Conservation (phyloP, 2,113 vertebrate species). For the Triplophysa dalaica region DNA sequence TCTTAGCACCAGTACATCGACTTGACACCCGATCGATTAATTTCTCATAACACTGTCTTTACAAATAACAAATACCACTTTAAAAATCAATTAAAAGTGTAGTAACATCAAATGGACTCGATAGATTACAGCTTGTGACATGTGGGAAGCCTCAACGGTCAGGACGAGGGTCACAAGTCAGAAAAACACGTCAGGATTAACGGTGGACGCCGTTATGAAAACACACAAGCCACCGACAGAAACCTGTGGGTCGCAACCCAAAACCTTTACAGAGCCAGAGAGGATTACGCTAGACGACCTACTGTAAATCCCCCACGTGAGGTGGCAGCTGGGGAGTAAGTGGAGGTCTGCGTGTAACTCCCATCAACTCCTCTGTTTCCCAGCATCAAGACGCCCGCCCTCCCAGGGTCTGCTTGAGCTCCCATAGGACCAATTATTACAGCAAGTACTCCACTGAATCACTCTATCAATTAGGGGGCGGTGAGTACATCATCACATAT, state of each 20-base stretch:
- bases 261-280: slow-evolving; percentile 71
- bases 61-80: slow-evolving; percentile 76
- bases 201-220: slow-evolving; percentile 72
- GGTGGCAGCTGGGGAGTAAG: slow-evolving; percentile 61
- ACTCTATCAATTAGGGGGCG: slow-evolving; percentile 97
- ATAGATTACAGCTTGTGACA: slow-evolving; percentile 75
- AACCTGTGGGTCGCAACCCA: slow-evolving; percentile 73
- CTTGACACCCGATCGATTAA: slow-evolving; percentile 61
- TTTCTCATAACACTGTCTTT: slow-evolving; percentile 65
- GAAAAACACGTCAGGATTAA: slow-evolving; percentile 72
- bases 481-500: slow-evolving; percentile 97
- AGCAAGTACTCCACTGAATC: slow-evolving; percentile 90
- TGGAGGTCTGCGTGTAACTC: slow-evolving; percentile 65
- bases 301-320: slow-evolving; percentile 69
- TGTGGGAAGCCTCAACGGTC: slow-evolving; percentile 76
- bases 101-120: slow-evolving; percentile 74
- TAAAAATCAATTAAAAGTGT: slow-evolving; percentile 74
- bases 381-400: slow-evolving; percentile 79
- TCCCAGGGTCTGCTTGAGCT: slow-evolving; percentile 79
- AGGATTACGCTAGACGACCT: slow-evolving; percentile 77
- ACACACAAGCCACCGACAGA: slow-evolving; percentile 73
- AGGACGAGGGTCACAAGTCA: slow-evolving; percentile 72
- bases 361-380: slow-evolving; percentile 76
- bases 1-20: slow-evolving; percentile 51
- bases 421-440: slow-evolving; percentile 96